These are phyloP conservation scores for Ferdinandea cuprea DNA, from an alignment of 2,888 invertebrate genomes.

Conservation along the genomic window DNA sequence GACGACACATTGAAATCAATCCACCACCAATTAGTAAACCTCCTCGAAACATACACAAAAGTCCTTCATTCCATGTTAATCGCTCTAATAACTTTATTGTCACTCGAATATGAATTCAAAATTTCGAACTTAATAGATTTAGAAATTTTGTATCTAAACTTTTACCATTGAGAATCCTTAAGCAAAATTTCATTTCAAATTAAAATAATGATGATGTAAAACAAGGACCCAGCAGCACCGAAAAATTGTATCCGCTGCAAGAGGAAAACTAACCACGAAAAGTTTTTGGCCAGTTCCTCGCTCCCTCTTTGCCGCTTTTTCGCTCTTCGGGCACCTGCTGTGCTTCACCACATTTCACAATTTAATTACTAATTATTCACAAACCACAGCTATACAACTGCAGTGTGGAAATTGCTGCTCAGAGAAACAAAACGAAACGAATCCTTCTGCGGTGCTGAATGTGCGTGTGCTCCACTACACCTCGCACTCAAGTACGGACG, in stretches of 20 bases:
- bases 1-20: background rate
- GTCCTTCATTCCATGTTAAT: too few relatives aligned
- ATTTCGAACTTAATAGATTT: background rate
- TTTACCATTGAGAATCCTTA: background rate
- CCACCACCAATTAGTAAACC: slow-evolving; percentile 5
- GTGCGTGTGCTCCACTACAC: background rate
- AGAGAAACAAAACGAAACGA: background rate
- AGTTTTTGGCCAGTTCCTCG: background rate
- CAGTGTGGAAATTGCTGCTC: background rate
- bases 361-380: slow-evolving; percentile 49
- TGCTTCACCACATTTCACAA: slow-evolving; percentile 39
- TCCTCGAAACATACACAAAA: too few relatives aligned
- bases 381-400: slow-evolving; percentile 26
- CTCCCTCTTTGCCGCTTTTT: too few relatives aligned
- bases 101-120: background rate
- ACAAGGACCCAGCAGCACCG: background rate
- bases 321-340: slow-evolving; percentile 39
- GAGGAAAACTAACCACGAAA: background rate
- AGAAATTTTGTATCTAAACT: slow-evolving; percentile 3
- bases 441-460: background rate
- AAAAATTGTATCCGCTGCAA: slow-evolving; percentile 10
- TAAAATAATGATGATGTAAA: slow-evolving; percentile 3
- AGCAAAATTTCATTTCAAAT: background rate
- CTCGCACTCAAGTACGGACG: background rate
- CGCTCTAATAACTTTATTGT: too few relatives aligned